phyloP scores from a whole-genome alignment of 1,140 invertebrate genomes.

The Drosophila yakuba region DNA sequence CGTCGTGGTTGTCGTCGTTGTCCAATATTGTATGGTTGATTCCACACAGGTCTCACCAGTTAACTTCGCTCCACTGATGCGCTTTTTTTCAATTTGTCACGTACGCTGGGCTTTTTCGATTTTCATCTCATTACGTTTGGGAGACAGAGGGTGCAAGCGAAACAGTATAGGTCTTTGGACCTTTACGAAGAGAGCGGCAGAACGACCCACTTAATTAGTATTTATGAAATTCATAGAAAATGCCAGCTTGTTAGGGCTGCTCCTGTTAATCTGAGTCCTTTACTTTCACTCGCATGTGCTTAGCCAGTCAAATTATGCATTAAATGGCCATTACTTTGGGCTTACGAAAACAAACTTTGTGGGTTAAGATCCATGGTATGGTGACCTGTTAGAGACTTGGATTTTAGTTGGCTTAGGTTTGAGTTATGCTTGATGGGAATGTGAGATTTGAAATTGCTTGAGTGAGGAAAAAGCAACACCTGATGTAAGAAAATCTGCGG shows the following conservation, averaged over 20 bases:
- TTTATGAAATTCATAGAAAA: conserved; percentile 81
- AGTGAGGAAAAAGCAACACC: background rate
- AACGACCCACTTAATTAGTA: conserved; percentile 74
- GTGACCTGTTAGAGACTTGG: background rate
- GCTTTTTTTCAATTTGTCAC: conserved; percentile 84
- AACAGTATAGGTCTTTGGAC: background rate
- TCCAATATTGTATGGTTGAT: conserved; percentile 81
- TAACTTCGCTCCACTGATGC: conserved; percentile 82
- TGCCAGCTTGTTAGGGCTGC: conserved; percentile 28
- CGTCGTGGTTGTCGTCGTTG: conserved; percentile 58
- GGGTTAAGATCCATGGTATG: conserved; percentile 36
- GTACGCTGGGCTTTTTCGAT: conserved; percentile 71
- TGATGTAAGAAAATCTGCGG: background rate
- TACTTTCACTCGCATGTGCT: conserved; percentile 59
- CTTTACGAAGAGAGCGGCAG: background rate
- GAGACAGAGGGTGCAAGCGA: conserved; percentile 3
- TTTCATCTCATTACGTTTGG: conserved; percentile 67
- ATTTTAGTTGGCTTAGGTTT: background rate
- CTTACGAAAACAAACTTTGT: conserved; percentile 48
- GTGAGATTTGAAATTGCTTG: background rate
- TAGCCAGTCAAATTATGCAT: conserved; percentile 78
- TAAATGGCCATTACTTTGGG: conserved; percentile 55
- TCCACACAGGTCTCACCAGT: conserved; percentile 82
- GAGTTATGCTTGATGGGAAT: conserved; percentile 3
- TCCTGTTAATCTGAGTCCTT: conserved; percentile 51